Evolutionary conservation across 2,888 invertebrate genomes (phyloP), one percentile per base, ranked within the genome.

Genomic region (Tipula confusa): DNA sequence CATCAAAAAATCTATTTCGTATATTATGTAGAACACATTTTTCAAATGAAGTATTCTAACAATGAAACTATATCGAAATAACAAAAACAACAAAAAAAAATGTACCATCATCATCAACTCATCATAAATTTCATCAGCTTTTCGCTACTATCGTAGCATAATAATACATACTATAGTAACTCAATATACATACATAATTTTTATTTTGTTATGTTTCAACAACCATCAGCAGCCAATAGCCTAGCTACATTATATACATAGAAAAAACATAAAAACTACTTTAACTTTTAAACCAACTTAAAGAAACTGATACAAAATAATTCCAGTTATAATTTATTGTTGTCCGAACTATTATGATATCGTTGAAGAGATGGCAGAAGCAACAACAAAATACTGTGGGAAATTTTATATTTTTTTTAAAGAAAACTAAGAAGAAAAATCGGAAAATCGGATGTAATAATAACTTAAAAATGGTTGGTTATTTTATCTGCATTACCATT

Each of bases 241-340:
- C 13, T n/a, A 38, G 38, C 38, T n/a, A 38, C n/a, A n/a, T n/a
- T n/a, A n/a, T n/a, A 43, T 64, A 6, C 15, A 15, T 43, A 2
- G 11, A 43, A 5, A 15, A 3, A n/a, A 64, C 24, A 64, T 24
- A 64, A 24, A 64, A 64, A 64, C 64, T 24, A 64, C 64, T 64
- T 64, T 64, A 64, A 64, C 64, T 64, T 64, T 64, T 64, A 64
- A 64, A 64, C 64, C 64, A 64, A 64, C 64, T 64, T 64, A 24
- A 64, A 24, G 64, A 18, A 64, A 64, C 64, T 64, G 64, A 64
- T 64, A 24, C 64, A 1, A 24, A 43, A 64, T 64, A 64, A 43
- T 64, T 64, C 24, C 24, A n/a, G 64, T 64, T 24, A n/a, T 24
- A 64, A 64, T 64, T 18, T 64, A 24, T 64, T 64, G 64, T 64